A percentile compares a stretch with the other conserved stretches of the same genome.
Conservation (phyloP, 2,113 vertebrate species). For the Prunella himalayana region DNA sequence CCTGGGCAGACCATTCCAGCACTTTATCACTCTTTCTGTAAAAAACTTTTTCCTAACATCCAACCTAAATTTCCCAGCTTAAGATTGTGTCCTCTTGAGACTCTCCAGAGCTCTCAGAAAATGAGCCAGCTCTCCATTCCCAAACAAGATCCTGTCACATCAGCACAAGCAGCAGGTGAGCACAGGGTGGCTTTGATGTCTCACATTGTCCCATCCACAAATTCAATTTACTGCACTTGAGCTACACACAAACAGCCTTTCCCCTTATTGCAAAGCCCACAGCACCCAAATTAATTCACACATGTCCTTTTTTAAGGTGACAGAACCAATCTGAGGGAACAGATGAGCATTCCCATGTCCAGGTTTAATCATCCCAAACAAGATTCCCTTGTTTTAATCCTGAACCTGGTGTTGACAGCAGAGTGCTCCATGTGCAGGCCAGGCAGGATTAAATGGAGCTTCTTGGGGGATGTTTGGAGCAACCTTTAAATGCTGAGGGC, state of each 20-base stretch:
- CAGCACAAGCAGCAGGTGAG: not conserved
- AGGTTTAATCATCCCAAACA: not conserved
- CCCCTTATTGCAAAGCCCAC: not conserved
- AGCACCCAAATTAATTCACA: not conserved
- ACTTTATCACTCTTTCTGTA: not conserved
- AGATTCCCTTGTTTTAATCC: not conserved
- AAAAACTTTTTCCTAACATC: not conserved
- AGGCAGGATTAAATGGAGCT: not conserved
- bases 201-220: not conserved
- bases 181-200: not conserved
- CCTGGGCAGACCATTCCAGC: not conserved
- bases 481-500: not conserved
- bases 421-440: not conserved
- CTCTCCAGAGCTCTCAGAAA: not conserved
- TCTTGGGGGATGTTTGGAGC: not conserved
- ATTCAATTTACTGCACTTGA: not conserved
- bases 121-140: fast-evolving
- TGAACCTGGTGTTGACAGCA: fast-evolving
- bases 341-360: not conserved
- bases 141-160: fast-evolving
- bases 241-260: not conserved
- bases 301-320: not conserved
- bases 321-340: not conserved
- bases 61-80: too few relatives aligned
- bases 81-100: not conserved